phyloP scores from a whole-genome alignment of 1,140 invertebrate species.

The Bombus balteatus region DNA sequence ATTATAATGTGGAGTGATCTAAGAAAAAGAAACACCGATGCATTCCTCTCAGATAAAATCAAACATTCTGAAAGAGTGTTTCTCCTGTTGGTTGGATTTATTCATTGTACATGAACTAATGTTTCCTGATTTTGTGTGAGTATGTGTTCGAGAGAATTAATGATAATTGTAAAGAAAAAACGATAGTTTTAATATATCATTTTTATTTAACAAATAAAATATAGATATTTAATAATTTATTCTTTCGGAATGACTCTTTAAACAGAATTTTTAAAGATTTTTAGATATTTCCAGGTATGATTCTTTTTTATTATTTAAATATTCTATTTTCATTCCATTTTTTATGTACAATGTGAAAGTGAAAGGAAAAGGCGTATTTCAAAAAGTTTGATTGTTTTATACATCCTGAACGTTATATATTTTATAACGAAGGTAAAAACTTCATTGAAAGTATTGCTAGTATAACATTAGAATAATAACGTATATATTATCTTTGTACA shows the following conservation, averaged over 20 bases:
- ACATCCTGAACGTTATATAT: not conserved
- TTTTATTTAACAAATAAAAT: not conserved
- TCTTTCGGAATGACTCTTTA: not conserved
- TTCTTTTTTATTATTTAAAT: not conserved
- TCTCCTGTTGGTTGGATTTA: not conserved
- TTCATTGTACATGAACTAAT: not conserved
- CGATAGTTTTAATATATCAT: not conserved
- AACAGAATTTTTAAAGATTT: not conserved
- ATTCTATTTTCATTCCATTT: not conserved
- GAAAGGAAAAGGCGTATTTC: not conserved
- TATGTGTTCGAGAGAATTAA: not conserved
- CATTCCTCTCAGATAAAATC: not conserved
- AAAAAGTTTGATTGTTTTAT: not conserved
- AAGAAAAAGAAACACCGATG: not conserved
- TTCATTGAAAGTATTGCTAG: slow-evolving; percentile 32
- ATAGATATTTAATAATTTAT: slow-evolving; percentile 4
- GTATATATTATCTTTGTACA: slow-evolving; percentile 55
- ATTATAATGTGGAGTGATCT: not conserved
- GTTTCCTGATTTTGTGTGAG: not conserved
- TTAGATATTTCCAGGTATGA: not conserved
- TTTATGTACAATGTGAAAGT: not conserved
- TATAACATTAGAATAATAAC: slow-evolving; percentile 33
- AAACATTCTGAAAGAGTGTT: not conserved
- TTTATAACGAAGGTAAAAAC: slow-evolving; percentile 10
- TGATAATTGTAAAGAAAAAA: not conserved